phyloP scores from a whole-genome alignment of 2,888 invertebrate species.

The Polyommatus icarus region DNA sequence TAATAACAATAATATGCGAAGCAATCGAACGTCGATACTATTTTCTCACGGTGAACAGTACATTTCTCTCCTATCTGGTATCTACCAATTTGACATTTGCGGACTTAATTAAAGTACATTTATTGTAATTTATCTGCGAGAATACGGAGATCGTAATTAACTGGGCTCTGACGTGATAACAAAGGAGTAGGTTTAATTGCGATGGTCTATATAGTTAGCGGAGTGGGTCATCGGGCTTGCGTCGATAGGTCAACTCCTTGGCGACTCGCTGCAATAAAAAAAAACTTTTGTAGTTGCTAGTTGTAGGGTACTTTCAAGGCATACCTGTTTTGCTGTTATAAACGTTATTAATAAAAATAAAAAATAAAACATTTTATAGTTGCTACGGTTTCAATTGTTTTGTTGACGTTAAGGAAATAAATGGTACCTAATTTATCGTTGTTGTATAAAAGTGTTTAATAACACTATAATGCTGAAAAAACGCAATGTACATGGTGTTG shows the following conservation, averaged over 20 bases:
- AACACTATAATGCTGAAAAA: too few species aligned
- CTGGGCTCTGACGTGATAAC: constrained; percentile 46
- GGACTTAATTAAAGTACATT: constrained; percentile 45
- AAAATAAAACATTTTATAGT: neutral
- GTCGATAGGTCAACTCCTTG: constrained; percentile 50
- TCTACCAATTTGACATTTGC: constrained; percentile 44
- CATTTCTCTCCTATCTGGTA: constrained; percentile 24
- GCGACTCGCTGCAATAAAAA: neutral
- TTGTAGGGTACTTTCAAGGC: neutral
- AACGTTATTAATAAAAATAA: too few species aligned
- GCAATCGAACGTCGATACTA: neutral
- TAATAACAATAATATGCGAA: neutral
- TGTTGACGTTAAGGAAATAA: too few species aligned
- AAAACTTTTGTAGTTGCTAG: neutral
- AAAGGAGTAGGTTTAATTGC: constrained; percentile 60
- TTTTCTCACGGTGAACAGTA: constrained; percentile 27
- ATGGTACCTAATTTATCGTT: too few species aligned
- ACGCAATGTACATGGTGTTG: too few species aligned
- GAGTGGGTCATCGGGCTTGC: constrained; percentile 65
- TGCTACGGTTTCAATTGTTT: neutral
- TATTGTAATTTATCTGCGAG: constrained; percentile 43
- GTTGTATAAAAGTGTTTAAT: too few species aligned
- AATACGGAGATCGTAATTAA: constrained; percentile 45
- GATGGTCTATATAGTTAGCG: constrained; percentile 73
- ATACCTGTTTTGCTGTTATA: too few species aligned